Conservation (phyloP, 2,888 invertebrate genomes). For the Gryllus longicercus region DNA sequence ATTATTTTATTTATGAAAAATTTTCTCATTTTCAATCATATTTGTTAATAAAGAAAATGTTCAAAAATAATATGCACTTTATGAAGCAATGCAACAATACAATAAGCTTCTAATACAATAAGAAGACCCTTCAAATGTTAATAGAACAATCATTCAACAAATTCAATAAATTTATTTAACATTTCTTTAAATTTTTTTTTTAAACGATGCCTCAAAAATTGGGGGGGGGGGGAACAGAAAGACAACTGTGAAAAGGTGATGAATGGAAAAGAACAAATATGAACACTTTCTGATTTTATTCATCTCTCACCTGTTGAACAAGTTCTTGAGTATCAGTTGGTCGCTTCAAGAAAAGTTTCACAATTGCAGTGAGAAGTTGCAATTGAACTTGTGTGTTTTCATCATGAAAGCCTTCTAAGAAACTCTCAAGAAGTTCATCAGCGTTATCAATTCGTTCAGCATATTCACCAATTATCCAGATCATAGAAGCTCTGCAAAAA, state of each 20-base stretch:
- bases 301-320: slow-evolving; percentile 74
- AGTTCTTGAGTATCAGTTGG: slow-evolving; percentile 98
- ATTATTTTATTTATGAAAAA: too few relatives aligned
- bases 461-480: slow-evolving; percentile 86
- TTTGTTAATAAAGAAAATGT: too few relatives aligned
- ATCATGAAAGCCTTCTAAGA: slow-evolving; percentile 96
- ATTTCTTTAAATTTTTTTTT: too few relatives aligned
- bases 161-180: too few relatives aligned
- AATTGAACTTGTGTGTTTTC: slow-evolving; percentile 96
- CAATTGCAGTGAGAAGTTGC: slow-evolving; percentile 95
- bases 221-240: neutral
- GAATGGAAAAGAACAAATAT: neutral
- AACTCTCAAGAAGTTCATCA: slow-evolving; percentile 95
- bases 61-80: too few relatives aligned
- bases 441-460: slow-evolving; percentile 99
- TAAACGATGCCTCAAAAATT: neutral
- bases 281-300: neutral
- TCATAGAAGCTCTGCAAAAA: slow-evolving; percentile 83
- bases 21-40: too few relatives aligned
- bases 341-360: slow-evolving; percentile 95
- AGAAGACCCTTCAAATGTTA: too few relatives aligned
- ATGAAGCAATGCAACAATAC: too few relatives aligned
- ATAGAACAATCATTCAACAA: too few relatives aligned
- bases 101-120: too few relatives aligned
- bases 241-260: neutral